These are phyloP conservation scores for Hystrix cristata DNA, from an alignment of 2,113 vertebrate genomes.

Conservation along the genomic window DNA sequence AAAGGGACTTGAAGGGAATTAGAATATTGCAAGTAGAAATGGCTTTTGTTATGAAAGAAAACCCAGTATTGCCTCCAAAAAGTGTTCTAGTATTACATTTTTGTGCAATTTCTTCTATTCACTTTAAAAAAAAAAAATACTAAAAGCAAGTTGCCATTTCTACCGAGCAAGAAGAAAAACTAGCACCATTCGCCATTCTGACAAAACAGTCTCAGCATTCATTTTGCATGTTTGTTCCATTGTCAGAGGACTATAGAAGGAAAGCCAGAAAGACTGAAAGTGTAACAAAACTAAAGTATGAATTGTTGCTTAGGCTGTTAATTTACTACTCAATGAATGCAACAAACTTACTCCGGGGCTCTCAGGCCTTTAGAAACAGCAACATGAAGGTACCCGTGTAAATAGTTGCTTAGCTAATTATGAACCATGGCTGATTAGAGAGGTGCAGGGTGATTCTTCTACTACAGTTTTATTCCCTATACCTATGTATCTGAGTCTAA, in stretches of 20 bases:
- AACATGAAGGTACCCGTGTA: constrained; percentile 72
- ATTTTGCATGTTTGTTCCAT: constrained; percentile 36
- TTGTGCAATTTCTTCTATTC: background rate
- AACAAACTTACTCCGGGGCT: constrained; percentile 78
- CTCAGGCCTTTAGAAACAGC: constrained; percentile 67
- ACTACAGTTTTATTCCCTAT: constrained; percentile 70
- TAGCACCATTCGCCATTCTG: background rate
- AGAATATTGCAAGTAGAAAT: background rate
- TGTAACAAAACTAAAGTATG: constrained; percentile 80
- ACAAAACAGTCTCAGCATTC: constrained; percentile 73
- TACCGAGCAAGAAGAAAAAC: background rate
- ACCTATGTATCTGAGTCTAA: constrained; percentile 60
- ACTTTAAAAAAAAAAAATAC: background rate
- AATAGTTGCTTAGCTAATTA: constrained; percentile 83
- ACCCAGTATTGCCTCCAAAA: background rate
- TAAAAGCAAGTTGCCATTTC: constrained; percentile 27
- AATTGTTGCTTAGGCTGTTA: constrained; percentile 81
- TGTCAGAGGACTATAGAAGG: constrained; percentile 45
- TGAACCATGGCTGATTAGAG: constrained; percentile 79
- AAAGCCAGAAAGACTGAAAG: constrained; percentile 65
- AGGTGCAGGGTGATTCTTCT: constrained; percentile 69
- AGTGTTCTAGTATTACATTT: background rate
- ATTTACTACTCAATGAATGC: constrained; percentile 85
- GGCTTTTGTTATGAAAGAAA: background rate
- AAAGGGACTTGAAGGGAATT: constrained; percentile 8